A percentile compares a stretch with the other conserved stretches of the same genome.
phyloP scores from a whole-genome alignment of 2,888 invertebrate species.

The Schrankia costaestrigalis region DNA sequence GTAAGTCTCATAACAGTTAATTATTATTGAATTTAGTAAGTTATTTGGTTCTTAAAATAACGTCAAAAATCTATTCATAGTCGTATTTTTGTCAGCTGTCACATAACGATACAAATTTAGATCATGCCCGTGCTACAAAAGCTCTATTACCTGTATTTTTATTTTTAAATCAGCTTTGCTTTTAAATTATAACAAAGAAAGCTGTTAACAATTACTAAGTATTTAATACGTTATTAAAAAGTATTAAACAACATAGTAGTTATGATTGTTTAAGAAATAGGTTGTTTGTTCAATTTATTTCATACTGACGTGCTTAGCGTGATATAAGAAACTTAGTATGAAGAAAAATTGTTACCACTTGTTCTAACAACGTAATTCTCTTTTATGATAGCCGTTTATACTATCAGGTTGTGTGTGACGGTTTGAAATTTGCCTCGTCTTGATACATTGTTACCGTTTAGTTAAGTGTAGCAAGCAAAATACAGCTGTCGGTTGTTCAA shows the following conservation, averaged over 20 bases:
- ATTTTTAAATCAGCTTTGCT: too few species aligned
- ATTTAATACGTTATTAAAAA: not conserved
- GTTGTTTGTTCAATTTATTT: slow-evolving; percentile 22
- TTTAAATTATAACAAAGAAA: too few species aligned
- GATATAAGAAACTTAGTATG: slow-evolving; percentile 42
- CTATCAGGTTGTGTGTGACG: slow-evolving; percentile 46
- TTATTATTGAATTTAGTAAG: too few species aligned
- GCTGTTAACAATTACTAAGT: not conserved
- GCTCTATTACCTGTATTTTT: too few species aligned
- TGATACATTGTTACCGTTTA: slow-evolving; percentile 33
- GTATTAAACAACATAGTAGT: not conserved
- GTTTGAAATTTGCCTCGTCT: slow-evolving; percentile 41
- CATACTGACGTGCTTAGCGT: slow-evolving; percentile 42
- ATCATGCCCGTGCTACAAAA: too few species aligned
- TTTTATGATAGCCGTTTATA: slow-evolving; percentile 53
- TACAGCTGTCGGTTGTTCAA: slow-evolving; percentile 14
- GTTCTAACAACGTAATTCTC: slow-evolving; percentile 57
- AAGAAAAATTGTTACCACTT: slow-evolving; percentile 56
- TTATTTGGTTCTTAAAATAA: too few species aligned
- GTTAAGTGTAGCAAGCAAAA: slow-evolving; percentile 16
- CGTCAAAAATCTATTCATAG: too few species aligned
- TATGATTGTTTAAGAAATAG: slow-evolving; percentile 11
- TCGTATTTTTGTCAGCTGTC: too few species aligned
- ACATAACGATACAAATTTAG: too few species aligned
- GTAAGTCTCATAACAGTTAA: too few species aligned